Conservation (phyloP, 2,113 vertebrate genomes). For the Gobio gobio region DNA sequence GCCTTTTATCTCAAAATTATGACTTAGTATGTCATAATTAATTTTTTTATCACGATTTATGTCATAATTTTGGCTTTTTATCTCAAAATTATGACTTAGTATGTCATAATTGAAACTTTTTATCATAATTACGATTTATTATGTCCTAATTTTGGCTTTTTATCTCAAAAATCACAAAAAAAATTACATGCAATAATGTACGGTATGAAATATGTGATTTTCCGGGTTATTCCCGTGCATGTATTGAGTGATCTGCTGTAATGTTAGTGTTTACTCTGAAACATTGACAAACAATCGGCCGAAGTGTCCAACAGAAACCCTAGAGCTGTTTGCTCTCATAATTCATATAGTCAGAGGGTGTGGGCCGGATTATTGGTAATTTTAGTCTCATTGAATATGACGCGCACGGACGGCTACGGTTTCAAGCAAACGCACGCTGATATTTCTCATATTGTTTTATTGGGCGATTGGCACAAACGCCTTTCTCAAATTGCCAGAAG, state of each 20-base stretch:
- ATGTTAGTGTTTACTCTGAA: background rate
- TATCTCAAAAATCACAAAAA: no score
- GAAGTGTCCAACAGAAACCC: background rate
- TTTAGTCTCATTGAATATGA: slow-evolving; percentile 3
- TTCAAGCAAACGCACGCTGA: background rate
- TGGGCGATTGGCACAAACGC: slow-evolving; percentile 49
- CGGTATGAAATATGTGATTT: no score
- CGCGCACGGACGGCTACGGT: background rate
- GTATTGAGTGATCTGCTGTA: background rate
- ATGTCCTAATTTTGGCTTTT: no score
- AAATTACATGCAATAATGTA: no score
- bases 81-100: no score
- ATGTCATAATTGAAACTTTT: no score
- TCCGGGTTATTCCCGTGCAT: no score
- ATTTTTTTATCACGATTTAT: no score
- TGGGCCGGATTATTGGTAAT: background rate
- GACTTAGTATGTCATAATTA: no score
- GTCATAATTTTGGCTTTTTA: no score
- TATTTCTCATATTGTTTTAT: background rate
- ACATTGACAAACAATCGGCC: background rate
- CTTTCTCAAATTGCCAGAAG: slow-evolving; percentile 50
- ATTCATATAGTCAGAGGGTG: background rate
- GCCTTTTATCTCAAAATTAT: no score
- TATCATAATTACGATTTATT: no score
- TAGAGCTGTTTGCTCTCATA: background rate